Conservation (phyloP, 2,797 vertebrate species). For the Xenentodon cancila region DNA sequence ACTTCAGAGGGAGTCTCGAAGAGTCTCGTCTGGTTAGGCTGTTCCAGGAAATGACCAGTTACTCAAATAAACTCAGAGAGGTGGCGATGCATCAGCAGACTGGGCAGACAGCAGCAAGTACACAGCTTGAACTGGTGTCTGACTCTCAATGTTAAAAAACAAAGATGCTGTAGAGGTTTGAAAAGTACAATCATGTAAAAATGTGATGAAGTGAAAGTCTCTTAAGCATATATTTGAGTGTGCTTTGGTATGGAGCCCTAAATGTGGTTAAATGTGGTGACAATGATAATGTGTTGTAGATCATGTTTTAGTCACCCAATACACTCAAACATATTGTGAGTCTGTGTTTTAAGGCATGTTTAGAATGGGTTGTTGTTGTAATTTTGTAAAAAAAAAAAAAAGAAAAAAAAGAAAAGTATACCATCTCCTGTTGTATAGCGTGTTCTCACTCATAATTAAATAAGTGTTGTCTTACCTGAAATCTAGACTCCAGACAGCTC, state of each 20-base stretch:
- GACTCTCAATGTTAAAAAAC: background rate
- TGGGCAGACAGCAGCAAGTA: constrained; percentile 43
- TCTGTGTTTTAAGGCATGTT: background rate
- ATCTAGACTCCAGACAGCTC: too few relatives aligned
- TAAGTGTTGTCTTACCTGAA: too few relatives aligned
- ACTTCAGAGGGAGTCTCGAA: constrained; percentile 68
- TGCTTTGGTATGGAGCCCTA: background rate
- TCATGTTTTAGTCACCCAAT: background rate
- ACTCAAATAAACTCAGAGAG: constrained; percentile 43
- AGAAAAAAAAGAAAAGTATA: too few relatives aligned
- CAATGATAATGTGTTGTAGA: constrained; percentile 3
- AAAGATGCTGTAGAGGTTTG: background rate
- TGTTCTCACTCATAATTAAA: too few relatives aligned
- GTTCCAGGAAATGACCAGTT: constrained; percentile 78
- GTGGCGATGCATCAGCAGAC: constrained; percentile 34
- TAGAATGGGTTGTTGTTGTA: background rate
- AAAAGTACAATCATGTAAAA: background rate
- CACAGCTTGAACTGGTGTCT: constrained; percentile 1
- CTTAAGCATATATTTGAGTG: background rate
- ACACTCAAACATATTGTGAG: background rate
- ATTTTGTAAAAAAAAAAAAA: background rate
- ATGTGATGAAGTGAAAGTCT: background rate
- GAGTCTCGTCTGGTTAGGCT: constrained; percentile 72
- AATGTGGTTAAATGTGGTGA: background rate
- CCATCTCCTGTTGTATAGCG: background rate